A percentile compares a stretch with the other conserved stretches of the same genome.
These are phyloP conservation scores for Tympanuchus pallidicinctus DNA, from an alignment of 2,113 vertebrate species.

Conservation along the genomic window DNA sequence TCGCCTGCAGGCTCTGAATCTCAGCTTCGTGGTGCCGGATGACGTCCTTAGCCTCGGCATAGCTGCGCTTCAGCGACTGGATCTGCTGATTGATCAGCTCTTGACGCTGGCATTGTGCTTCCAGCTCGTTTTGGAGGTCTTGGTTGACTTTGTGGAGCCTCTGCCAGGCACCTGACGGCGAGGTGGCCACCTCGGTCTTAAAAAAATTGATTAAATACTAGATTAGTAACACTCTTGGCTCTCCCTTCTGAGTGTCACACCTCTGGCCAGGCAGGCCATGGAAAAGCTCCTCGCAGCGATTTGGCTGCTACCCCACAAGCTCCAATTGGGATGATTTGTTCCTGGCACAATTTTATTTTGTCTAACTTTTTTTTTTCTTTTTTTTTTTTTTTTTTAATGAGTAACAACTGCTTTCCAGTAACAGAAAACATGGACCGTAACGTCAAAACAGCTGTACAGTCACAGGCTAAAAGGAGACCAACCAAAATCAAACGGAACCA, in stretches of 20 bases:
- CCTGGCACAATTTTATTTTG: slow-evolving; percentile 64
- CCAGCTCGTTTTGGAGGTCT: slow-evolving; percentile 91
- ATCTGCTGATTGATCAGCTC: slow-evolving; percentile 90
- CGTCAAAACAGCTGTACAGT: slow-evolving; percentile 75
- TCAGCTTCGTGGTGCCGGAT: slow-evolving; percentile 90
- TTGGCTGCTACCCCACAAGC: slow-evolving; percentile 62
- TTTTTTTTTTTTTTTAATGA: neutral
- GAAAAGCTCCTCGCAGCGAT: slow-evolving; percentile 72
- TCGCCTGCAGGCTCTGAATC: slow-evolving; percentile 88
- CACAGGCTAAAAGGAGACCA: slow-evolving; percentile 71
- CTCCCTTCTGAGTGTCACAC: slow-evolving; percentile 90
- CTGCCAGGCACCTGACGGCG: slow-evolving; percentile 89
- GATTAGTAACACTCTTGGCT: slow-evolving; percentile 89
- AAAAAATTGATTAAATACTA: slow-evolving; percentile 94
- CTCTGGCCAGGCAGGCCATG: slow-evolving; percentile 84
- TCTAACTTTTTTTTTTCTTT: neutral
- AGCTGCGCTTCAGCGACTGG: slow-evolving; percentile 88
- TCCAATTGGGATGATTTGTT: slow-evolving; percentile 73
- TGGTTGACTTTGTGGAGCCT: slow-evolving; percentile 91
- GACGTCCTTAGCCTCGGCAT: slow-evolving; percentile 90
- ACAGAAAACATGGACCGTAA: slow-evolving; percentile 77
- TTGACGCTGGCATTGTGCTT: slow-evolving; percentile 90
- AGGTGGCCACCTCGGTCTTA: slow-evolving; percentile 90
- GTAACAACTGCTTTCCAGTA: slow-evolving; percentile 66
- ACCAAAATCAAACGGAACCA: slow-evolving; percentile 70